Evolutionary conservation across 1,140 invertebrate genomes (phyloP).

Genomic region (Monomorium pharaonis): DNA sequence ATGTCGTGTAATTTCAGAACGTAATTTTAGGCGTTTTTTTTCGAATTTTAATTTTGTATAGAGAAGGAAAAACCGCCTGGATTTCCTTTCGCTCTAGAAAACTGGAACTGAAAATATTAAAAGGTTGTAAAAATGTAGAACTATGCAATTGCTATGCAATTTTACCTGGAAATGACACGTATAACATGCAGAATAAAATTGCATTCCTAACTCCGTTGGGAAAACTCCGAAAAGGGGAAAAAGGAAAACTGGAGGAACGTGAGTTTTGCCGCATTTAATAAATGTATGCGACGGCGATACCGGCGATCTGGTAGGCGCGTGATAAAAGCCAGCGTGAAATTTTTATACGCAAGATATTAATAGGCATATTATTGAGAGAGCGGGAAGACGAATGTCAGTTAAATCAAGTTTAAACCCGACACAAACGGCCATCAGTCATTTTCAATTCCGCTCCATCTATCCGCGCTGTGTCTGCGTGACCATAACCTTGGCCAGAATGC

Average conservation of each 20-base stretch:
- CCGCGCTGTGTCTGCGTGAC: background rate
- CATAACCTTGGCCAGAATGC: constrained; percentile 23
- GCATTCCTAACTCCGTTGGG: background rate
- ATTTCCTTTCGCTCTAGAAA: background rate
- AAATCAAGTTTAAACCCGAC: constrained; percentile 28
- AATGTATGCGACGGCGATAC: background rate
- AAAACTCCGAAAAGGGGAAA: background rate
- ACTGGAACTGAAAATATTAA: background rate
- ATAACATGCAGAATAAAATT: background rate
- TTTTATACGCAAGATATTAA: background rate
- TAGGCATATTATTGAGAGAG: background rate
- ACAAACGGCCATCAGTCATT: constrained; percentile 14
- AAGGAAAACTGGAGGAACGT: background rate
- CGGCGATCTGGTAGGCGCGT: background rate
- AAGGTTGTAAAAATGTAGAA: background rate
- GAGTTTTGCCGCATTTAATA: background rate
- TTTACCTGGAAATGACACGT: background rate
- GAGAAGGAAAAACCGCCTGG: background rate
- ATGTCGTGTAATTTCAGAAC: too few species aligned
- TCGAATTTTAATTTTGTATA: too few species aligned
- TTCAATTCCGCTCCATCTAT: constrained; percentile 25
- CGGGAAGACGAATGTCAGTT: constrained; percentile 1
- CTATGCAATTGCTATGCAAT: background rate
- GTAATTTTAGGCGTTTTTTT: too few species aligned
- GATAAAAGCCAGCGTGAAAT: background rate